Conservation (phyloP, 2,888 invertebrate genomes). For the Orthonevra nobilis region DNA sequence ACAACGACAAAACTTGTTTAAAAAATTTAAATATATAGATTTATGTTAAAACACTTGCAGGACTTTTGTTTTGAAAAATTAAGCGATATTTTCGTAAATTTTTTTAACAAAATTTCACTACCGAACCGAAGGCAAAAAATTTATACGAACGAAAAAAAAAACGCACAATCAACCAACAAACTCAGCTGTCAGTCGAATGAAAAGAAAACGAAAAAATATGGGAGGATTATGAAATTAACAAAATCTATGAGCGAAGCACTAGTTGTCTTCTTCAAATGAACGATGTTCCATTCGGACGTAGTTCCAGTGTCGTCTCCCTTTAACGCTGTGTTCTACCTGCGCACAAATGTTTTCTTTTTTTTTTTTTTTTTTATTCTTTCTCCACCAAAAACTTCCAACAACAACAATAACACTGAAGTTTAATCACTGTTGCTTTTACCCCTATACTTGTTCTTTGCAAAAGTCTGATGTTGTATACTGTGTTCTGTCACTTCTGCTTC, state of each 20-base stretch:
- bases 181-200: constrained; percentile 64
- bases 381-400: constrained; percentile 25
- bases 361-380: too few relatives aligned
- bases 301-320: constrained; percentile 5
- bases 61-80: neutral
- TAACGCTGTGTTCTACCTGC: constrained; percentile 38
- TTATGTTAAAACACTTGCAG: neutral
- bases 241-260: constrained; percentile 26
- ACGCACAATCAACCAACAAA: constrained; percentile 50
- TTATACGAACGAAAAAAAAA: constrained; percentile 25
- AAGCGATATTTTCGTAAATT: neutral
- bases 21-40: neutral
- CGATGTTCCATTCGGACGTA: constrained; percentile 10
- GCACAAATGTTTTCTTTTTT: constrained; percentile 40
- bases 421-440: constrained; percentile 60
- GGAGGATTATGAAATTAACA: constrained; percentile 63
- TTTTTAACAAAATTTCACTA: constrained; percentile 22
- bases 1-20: constrained; percentile 6
- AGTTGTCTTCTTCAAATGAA: constrained; percentile 14
- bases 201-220: constrained; percentile 49
- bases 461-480: too few relatives aligned
- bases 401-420: constrained; percentile 22
- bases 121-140: constrained; percentile 36
- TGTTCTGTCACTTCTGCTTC: constrained; percentile 8
- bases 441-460: constrained; percentile 11